Evolutionary conservation across 2,113 vertebrate genomes (phyloP).

Genomic region (Psammodynastes pulverulentus): DNA sequence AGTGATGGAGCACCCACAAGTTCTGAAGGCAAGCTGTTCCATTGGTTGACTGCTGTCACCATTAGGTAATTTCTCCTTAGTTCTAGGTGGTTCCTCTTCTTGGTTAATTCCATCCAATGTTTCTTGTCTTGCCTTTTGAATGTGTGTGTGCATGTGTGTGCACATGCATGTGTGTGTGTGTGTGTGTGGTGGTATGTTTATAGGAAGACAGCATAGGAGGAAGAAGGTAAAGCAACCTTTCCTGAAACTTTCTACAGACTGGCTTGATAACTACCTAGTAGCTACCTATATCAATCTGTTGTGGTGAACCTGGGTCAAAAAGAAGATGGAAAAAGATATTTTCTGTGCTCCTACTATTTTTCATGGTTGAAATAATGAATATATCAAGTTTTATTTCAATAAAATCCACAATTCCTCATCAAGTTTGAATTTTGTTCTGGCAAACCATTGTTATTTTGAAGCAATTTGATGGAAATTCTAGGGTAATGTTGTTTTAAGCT

Average conservation of each 20-base stretch:
- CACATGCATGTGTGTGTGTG: too few relatives aligned
- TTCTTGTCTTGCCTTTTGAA: too few relatives aligned
- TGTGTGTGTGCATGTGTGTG: background rate
- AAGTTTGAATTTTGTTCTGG: background rate
- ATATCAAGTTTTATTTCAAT: background rate
- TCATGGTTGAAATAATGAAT: background rate
- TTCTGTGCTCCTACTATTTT: background rate
- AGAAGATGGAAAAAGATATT: background rate
- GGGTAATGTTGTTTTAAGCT: background rate
- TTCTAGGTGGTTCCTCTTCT: background rate
- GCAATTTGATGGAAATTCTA: background rate
- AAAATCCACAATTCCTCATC: background rate
- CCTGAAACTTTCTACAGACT: background rate
- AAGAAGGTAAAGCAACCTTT: too few relatives aligned
- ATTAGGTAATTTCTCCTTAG: too few relatives aligned
- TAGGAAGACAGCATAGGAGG: too few relatives aligned
- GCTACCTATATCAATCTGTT: background rate
- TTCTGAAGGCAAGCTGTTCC: too few relatives aligned
- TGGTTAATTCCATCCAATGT: background rate
- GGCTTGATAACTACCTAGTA: background rate
- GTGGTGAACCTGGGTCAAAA: background rate
- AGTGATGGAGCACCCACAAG: too few relatives aligned
- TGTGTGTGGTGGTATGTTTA: too few relatives aligned
- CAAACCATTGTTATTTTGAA: background rate
- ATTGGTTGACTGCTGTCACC: too few relatives aligned